Base-by-base conservation (phyloP, 2,888 invertebrate genomes). In the Acrobasis repandana region DNA sequence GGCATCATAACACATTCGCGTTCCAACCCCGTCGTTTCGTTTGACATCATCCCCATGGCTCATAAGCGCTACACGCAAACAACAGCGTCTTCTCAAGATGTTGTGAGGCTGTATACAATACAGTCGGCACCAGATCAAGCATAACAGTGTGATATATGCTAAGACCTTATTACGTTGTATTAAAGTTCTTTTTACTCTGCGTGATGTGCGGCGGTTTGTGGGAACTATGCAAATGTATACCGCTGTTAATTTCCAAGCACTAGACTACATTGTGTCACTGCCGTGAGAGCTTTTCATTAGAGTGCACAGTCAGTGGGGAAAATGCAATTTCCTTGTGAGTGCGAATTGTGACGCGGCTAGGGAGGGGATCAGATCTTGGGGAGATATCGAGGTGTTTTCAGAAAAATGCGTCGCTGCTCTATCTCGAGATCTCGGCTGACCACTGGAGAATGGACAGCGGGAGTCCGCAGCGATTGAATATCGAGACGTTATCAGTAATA, bases 201-300 rank as follows among this genome's bases (percentile, higher is more conserved):
- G n/a, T 14, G 43, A 43, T 48, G 18, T 16, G 48, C n/a, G 2
- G 18, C 6, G n/a, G 48, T 15, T 15, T 20, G 9, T 48, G n/a
- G 50, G 14, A 50, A 48, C 69, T 71, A 72, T 73, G 69, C 67
- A 76, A 74, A 77, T 72, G 69, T 75, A 73, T 73, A 73, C 72
- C 69, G 69, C 64, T 71, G 77, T 78, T 82, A 83, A 85, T 82
- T 83, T 75, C 67, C 77, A 76, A 76, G 76, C 78, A 78, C 82
- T 80, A 77, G 76, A 73, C 70, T 75, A 77, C 77, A 83, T 79
- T 79, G 80, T 85, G 80, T 76, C 80, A 78, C 79, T 68, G 67
- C 68, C 68, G 69, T 68, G 72, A 85, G 82, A 73, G 80, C 80
- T 83, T 84, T 88, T 87, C 85, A 87, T 84, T 81, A 82, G 74